Evolutionary conservation across 2,888 invertebrate genomes (phyloP), one percentile per base, ranked within the genome.

Genomic region (Mythimna albipuncta): DNA sequence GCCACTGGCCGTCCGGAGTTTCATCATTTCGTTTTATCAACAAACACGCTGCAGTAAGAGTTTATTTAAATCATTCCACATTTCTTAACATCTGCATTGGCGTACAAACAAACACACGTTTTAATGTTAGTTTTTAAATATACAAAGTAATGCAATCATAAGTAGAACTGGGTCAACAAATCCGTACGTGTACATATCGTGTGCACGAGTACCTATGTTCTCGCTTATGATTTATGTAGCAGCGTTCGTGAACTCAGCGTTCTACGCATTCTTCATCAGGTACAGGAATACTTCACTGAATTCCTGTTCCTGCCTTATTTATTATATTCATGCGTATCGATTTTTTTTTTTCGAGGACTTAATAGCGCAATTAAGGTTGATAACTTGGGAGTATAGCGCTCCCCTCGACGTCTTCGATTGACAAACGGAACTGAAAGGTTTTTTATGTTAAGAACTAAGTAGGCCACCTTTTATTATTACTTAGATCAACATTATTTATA

Each of bases 11-110:
- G 61, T 35, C 64, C 69, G 66, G 72, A 64, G 81, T 86, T 85
- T 72, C 85, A 81, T 73, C 72, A 81, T 86, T 85, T 86, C 81
- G 73, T 84, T 72, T 69, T 66, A 80, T 72, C 74, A 84, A 86
- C 69, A 76, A 77, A 79, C 72, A 55, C 41, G 58, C 55, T 75
- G 68, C 76, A 77, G 69, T 58, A 69, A 73, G 59, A 84, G 79
- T 81, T 86, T 84, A 82, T 84, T 79, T 84, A 75, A 80, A 70
- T 75, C 52, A 64, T 35, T 67, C 75, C 62, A 71, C 67, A 72
- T 84, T 76, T 70, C 63, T 75, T 65, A 70, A 64, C 85, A 83
- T 81, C 83, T 85, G 85, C 85, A 86, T 72, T 77, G 74, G 69
- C 64, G 71, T 77, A 80, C 74, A 72, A 84, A 86, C 74, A 79